phyloP scores from a whole-genome alignment of 2,113 vertebrate genomes.

The Phalacrocorax pelagicus region DNA sequence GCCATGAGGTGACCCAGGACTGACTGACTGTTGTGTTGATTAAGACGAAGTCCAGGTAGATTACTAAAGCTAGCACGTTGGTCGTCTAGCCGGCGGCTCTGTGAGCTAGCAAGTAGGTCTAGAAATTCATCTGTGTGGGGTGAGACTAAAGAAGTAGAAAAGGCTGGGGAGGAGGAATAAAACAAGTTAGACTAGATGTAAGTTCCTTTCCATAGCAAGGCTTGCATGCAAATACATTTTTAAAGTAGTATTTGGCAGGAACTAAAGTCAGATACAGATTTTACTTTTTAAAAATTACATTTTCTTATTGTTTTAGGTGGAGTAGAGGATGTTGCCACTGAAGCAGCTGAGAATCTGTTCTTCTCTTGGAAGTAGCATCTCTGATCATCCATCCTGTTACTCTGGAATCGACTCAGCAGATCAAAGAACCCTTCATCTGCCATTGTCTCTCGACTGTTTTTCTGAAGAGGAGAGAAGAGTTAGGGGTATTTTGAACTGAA shows the following conservation, averaged over 20 bases:
- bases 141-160: conserved; percentile 75
- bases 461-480: conserved; percentile 71
- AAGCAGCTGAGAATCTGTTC: conserved; percentile 59
- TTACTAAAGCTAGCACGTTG: conserved; percentile 81
- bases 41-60: conserved; percentile 84
- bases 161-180: conserved; percentile 62
- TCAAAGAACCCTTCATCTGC: conserved; percentile 96
- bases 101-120: conserved; percentile 88
- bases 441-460: conserved; percentile 77
- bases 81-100: conserved; percentile 85
- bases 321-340: conserved; percentile 60
- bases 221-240: not conserved
- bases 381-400: conserved; percentile 97
- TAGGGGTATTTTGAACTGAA: not conserved
- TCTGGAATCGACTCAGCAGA: conserved; percentile 93
- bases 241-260: not conserved
- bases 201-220: fast-evolving
- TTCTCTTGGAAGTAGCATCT: conserved; percentile 84
- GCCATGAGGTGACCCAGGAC: conserved; percentile 84
- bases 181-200: not conserved
- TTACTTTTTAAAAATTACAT: conserved; percentile 70
- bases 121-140: conserved; percentile 87
- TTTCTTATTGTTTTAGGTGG: conserved; percentile 79
- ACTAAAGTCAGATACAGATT: not conserved
- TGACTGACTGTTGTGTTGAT: conserved; percentile 68